Evolutionary conservation across 2,888 invertebrate genomes (phyloP).

Genomic region (Heliconius ismenius): DNA sequence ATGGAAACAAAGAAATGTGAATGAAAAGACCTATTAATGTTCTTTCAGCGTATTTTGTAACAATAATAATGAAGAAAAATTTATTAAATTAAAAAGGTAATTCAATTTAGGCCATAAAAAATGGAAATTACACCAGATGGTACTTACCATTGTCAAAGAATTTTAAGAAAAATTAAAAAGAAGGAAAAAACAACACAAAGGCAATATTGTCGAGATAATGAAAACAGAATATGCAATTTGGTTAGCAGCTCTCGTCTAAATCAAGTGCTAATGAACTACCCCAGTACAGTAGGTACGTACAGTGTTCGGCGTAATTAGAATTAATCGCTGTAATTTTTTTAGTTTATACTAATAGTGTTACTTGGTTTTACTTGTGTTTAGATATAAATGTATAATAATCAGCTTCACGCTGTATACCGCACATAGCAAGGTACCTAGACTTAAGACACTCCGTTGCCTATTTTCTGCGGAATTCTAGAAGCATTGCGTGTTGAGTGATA

Average conservation of each 20-base stretch:
- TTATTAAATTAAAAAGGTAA: neutral
- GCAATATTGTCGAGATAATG: constrained; percentile 16
- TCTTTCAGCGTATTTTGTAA: neutral
- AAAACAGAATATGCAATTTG: constrained; percentile 21
- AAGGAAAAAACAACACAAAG: neutral
- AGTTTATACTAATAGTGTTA: neutral
- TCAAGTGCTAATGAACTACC: constrained; percentile 15
- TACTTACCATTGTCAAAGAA: neutral
- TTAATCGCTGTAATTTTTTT: constrained; percentile 4
- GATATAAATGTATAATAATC: neutral
- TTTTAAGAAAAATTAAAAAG: neutral
- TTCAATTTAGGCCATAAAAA: neutral
- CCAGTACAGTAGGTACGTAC: neutral
- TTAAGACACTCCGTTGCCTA: too few relatives aligned
- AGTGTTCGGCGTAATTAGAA: constrained; percentile 1
- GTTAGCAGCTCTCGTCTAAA: constrained; percentile 9
- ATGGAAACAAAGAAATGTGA: neutral
- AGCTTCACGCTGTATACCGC: too few relatives aligned
- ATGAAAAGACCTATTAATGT: too few relatives aligned
- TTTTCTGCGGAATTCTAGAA: too few relatives aligned
- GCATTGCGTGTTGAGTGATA: too few relatives aligned
- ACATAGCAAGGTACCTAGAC: too few relatives aligned
- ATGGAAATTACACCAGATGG: neutral
- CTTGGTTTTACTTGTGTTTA: neutral
- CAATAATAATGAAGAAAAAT: neutral